Evolutionary conservation across 2,113 vertebrate species (phyloP).

Genomic region (Vimba vimba): DNA sequence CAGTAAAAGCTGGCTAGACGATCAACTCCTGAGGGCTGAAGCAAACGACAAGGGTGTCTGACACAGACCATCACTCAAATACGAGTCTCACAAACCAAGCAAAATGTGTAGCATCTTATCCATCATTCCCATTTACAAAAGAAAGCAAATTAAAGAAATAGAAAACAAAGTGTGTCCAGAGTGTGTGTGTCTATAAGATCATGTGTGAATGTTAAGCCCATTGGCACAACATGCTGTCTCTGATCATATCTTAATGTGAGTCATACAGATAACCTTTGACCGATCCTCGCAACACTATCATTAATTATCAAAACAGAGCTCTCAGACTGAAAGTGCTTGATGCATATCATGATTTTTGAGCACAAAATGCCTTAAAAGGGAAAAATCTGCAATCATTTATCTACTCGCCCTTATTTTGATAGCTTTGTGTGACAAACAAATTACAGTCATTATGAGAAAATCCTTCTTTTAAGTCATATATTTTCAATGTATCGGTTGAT

Average conservation of each 20-base stretch:
- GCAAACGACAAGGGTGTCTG: constrained; percentile 43
- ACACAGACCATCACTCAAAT: constrained; percentile 28
- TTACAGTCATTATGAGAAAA: not conserved
- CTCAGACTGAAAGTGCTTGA: constrained; percentile 5
- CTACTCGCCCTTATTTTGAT: not conserved
- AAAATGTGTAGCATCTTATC: not conserved
- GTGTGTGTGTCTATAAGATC: not conserved
- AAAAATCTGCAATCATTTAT: not conserved
- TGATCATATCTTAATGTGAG: constrained; percentile 30
- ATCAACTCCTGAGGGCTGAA: constrained; percentile 50
- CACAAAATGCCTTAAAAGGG: not conserved
- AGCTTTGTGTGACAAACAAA: not conserved
- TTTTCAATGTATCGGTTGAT: not conserved
- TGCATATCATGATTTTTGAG: not conserved
- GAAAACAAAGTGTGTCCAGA: not conserved
- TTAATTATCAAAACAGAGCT: constrained; percentile 6
- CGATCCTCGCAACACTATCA: not conserved
- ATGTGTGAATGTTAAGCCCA: constrained; percentile 6
- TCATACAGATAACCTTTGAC: constrained; percentile 34
- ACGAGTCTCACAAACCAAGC: constrained; percentile 51
- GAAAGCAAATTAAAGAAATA: not conserved
- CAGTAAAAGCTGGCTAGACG: constrained; percentile 56
- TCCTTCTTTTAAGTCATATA: too few relatives aligned
- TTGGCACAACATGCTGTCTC: constrained; percentile 10
- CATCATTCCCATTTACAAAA: not conserved